phyloP scores from a whole-genome alignment of 2,113 vertebrate genomes.

The Clupea harengus region DNA sequence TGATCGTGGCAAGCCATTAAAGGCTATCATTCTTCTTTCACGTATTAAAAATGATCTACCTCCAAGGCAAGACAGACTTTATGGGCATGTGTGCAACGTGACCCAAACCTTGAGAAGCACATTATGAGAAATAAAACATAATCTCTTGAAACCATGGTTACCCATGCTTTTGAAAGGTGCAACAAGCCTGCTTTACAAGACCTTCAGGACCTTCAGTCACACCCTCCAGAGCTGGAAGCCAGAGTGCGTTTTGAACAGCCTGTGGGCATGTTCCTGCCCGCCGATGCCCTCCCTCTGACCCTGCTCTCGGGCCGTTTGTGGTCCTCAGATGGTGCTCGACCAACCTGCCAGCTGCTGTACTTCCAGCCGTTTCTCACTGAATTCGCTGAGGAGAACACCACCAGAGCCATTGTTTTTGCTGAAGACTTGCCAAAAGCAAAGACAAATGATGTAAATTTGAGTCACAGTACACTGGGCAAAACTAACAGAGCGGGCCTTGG shows the following conservation, averaged over 20 bases:
- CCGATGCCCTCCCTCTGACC: not conserved
- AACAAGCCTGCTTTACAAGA: not conserved
- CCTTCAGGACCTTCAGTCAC: not conserved
- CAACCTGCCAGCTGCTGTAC: not conserved
- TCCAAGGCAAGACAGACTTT: not conserved
- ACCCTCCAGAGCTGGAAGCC: not conserved
- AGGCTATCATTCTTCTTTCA: not conserved
- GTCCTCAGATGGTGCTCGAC: not conserved
- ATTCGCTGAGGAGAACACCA: not conserved
- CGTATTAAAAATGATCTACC: not conserved
- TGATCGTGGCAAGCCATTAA: not conserved
- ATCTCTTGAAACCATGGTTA: not conserved
- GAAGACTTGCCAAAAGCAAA: not conserved
- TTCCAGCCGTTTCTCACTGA: not conserved
- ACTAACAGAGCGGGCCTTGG: not conserved
- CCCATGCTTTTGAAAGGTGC: not conserved
- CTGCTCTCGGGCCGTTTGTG: not conserved
- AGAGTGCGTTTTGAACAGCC: not conserved
- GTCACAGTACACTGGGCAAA: constrained; percentile 13
- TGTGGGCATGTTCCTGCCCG: not conserved
- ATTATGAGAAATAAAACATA: not conserved
- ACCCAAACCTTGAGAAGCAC: not conserved
- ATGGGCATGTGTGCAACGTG: not conserved
- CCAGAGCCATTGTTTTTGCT: not conserved
- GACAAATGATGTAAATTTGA: constrained; percentile 12